phyloP scores from a whole-genome alignment of 2,113 vertebrate species.

The Microtus montanus region DNA sequence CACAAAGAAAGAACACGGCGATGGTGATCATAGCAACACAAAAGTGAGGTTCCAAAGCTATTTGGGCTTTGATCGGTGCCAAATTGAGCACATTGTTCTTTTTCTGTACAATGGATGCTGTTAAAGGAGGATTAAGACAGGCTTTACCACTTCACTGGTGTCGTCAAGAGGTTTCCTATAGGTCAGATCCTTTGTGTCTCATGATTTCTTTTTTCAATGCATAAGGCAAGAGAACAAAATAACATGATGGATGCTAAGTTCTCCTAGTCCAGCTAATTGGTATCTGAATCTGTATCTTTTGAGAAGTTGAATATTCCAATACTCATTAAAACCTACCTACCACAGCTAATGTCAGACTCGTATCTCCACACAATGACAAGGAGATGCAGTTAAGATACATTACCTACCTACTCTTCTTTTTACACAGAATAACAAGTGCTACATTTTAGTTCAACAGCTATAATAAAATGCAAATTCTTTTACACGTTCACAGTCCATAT shows the following conservation, averaged over 20 bases:
- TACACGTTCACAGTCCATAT: conserved; percentile 68
- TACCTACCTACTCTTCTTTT: conserved; percentile 73
- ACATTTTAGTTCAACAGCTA: conserved; percentile 72
- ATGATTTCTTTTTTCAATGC: conserved; percentile 32
- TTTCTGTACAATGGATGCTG: background rate
- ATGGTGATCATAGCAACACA: background rate
- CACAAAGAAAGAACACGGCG: background rate
- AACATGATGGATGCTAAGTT: conserved; percentile 58
- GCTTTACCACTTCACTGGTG: background rate
- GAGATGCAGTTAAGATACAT: conserved; percentile 72
- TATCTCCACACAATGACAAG: conserved; percentile 62
- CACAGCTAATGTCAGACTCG: conserved; percentile 56
- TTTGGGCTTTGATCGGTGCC: background rate
- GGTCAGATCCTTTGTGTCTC: conserved; percentile 47
- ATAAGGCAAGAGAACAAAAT: conserved; percentile 24
- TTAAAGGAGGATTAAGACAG: conserved; percentile 2
- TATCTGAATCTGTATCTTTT: conserved; percentile 73
- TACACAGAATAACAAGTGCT: conserved; percentile 72
- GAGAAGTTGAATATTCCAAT: conserved; percentile 56
- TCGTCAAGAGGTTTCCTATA: conserved; percentile 28
- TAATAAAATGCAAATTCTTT: conserved; percentile 76
- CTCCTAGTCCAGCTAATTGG: conserved; percentile 70
- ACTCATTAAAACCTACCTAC: conserved; percentile 77
- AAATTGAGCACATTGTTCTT: conserved; percentile 18
- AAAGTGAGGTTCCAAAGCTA: conserved; percentile 11